Conservation (phyloP, 2,113 vertebrate species). For the Mormyrus lacerda region DNA sequence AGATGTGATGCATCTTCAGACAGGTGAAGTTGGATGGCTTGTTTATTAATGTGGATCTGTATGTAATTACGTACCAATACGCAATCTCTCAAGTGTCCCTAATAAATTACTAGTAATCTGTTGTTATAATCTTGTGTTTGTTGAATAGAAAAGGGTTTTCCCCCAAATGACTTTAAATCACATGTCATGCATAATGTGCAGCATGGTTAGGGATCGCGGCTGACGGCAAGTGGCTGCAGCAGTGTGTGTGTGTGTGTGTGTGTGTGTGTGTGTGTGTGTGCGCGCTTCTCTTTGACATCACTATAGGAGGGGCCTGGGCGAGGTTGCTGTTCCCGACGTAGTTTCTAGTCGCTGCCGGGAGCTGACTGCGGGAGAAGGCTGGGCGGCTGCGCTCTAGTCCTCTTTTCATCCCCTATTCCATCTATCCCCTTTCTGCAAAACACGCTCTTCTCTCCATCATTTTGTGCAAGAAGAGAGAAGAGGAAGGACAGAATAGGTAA, state of each 20-base stretch:
- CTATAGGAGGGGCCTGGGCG: slow-evolving; percentile 19
- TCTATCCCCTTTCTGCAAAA: neutral
- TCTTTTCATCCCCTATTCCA: neutral
- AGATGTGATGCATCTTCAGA: neutral
- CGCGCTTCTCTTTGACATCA: slow-evolving; percentile 14
- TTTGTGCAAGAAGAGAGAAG: neutral
- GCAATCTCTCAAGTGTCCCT: neutral
- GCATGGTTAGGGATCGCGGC: neutral
- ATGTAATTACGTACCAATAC: neutral
- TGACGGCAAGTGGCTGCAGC: neutral
- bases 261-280: neutral
- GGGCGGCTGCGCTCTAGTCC: neutral
- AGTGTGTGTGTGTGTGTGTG: neutral
- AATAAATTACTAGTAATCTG: neutral
- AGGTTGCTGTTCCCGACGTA: slow-evolving; percentile 18
- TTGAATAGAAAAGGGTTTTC: neutral
- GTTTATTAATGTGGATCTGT: neutral
- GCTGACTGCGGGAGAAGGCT: slow-evolving; percentile 12
- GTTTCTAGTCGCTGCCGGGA: slow-evolving; percentile 2
- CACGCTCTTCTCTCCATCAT: neutral
- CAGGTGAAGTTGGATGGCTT: neutral
- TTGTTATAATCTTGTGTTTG: neutral
- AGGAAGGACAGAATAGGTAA: neutral
- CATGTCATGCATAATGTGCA: neutral
- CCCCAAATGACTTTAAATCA: neutral